phyloP scores from a whole-genome alignment of 2,888 invertebrate genomes.

The Erannis defoliaria region DNA sequence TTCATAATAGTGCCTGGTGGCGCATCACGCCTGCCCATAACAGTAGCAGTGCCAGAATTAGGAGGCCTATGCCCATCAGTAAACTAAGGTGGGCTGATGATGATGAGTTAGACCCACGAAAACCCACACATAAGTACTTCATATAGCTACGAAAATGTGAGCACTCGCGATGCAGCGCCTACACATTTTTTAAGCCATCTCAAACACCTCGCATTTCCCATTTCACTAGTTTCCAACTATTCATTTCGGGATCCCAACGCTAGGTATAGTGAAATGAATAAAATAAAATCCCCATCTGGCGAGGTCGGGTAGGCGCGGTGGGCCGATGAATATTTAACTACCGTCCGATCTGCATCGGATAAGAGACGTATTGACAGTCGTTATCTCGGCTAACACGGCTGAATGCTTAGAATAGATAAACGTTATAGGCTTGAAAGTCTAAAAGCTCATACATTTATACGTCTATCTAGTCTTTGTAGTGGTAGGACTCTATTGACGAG shows the following conservation, averaged over 20 bases:
- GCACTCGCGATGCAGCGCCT: not conserved
- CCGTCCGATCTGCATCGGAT: conserved; percentile 45
- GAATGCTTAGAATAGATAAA: conserved; percentile 20
- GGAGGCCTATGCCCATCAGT: too few species aligned
- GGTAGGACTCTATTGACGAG: too few species aligned
- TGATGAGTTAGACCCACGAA: too few species aligned
- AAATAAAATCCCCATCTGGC: conserved; percentile 49
- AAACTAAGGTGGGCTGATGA: too few species aligned
- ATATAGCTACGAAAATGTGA: not conserved
- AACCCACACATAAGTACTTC: too few species aligned
- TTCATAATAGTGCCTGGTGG: too few species aligned
- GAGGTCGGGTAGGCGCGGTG: conserved; percentile 41
- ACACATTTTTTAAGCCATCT: not conserved
- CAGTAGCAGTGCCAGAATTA: too few species aligned
- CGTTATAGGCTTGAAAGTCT: not conserved
- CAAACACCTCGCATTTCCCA: not conserved
- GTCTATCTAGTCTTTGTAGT: too few species aligned
- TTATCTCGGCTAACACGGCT: conserved; percentile 49
- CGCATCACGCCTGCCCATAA: too few species aligned
- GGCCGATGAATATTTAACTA: conserved; percentile 55
- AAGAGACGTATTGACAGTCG: conserved; percentile 58
- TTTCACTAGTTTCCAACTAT: conserved; percentile 18
- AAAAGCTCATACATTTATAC: not conserved
- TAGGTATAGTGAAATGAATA: conserved; percentile 46
- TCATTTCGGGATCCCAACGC: conserved; percentile 14